Conservation (phyloP, 2,113 vertebrate species). For the Cavia aperea region DNA sequence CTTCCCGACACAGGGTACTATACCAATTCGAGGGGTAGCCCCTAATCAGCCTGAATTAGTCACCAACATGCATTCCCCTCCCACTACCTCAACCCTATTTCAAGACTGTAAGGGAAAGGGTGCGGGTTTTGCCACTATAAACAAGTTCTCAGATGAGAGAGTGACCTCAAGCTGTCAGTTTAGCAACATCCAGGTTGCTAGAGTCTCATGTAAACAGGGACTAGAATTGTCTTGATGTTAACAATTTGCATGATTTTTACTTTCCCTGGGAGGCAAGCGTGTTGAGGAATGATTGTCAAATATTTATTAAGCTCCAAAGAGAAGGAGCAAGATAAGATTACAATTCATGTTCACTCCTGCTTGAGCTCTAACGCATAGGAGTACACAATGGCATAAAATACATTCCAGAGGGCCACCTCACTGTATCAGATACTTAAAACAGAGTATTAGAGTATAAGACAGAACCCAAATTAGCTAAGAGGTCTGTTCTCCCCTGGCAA, state of each 20-base stretch:
- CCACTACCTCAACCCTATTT: not conserved
- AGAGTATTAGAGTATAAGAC: not conserved
- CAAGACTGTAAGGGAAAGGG: no score
- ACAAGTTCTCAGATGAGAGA: not conserved
- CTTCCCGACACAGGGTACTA: not conserved
- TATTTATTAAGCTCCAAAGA: not conserved
- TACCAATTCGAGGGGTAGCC: not conserved
- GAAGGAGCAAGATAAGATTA: not conserved
- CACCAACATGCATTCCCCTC: not conserved
- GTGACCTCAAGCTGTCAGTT: not conserved
- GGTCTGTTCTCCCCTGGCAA: not conserved
- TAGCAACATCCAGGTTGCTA: not conserved
- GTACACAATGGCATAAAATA: not conserved
- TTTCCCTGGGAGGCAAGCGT: not conserved
- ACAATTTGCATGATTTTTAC: not conserved
- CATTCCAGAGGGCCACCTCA: not conserved
- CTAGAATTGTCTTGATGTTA: not conserved
- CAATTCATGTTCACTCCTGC: not conserved
- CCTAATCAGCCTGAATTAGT: not conserved
- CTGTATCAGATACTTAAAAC: not conserved
- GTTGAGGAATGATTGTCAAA: not conserved
- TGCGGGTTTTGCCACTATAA: not conserved
- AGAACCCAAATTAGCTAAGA: not conserved
- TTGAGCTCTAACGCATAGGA: not conserved
- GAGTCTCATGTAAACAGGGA: not conserved